Percentiles rank a stretch among this genome's conserved stretches.
phyloP scores from a whole-genome alignment of 2,888 invertebrate genomes.

The Augochlorella aurata region DNA sequence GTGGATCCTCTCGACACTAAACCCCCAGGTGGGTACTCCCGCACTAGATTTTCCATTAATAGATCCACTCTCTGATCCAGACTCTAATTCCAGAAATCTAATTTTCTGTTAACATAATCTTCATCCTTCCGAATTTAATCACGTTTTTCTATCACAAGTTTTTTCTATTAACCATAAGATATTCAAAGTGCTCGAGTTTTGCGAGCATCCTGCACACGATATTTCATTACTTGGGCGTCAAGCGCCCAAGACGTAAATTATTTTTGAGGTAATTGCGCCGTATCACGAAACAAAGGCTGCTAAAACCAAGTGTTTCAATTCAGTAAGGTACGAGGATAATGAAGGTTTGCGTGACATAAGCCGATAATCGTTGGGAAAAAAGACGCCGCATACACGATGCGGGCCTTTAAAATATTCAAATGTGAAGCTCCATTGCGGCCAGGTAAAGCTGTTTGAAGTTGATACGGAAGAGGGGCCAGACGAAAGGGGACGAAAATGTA shows the following conservation, averaged over 20 bases:
- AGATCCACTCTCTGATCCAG: no score
- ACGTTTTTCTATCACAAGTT: no score
- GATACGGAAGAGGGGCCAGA: not conserved
- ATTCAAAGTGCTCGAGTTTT: no score
- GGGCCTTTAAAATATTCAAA: not conserved
- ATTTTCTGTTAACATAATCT: no score
- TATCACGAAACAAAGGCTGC: not conserved
- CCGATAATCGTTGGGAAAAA: not conserved
- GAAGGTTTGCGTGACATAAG: not conserved
- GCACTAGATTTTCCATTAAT: no score
- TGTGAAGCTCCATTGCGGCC: not conserved
- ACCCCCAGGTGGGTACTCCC: no score
- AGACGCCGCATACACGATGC: not conserved
- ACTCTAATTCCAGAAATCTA: no score
- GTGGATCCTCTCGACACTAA: no score
- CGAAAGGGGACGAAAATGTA: not conserved
- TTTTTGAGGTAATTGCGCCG: not conserved
- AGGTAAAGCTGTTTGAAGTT: not conserved
- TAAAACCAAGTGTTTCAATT: not conserved
- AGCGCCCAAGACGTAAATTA: not conserved
- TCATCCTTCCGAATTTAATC: no score
- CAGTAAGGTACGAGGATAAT: not conserved
- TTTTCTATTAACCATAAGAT: no score
- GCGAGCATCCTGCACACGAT: no score
- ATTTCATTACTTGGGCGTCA: not conserved